phyloP scores from a whole-genome alignment of 2,888 invertebrate species.

The Meliscaeva auricollis region DNA sequence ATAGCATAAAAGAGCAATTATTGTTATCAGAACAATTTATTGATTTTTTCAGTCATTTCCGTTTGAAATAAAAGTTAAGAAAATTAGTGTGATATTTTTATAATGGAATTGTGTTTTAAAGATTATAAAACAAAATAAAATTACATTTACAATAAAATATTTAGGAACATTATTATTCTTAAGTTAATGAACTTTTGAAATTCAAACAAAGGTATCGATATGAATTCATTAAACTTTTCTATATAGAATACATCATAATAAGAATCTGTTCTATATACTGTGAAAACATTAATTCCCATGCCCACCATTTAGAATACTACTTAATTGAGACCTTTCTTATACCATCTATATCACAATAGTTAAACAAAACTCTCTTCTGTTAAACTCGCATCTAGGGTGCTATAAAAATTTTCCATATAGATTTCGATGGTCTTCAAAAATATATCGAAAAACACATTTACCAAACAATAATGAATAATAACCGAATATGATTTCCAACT shows the following conservation, averaged over 20 bases:
- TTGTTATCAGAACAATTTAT: too few relatives aligned
- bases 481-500: constrained; percentile 75
- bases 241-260: not conserved
- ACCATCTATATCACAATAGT: constrained; percentile 11
- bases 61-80: too few relatives aligned
- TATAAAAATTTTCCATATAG: constrained; percentile 63
- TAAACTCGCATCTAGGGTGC: constrained; percentile 62
- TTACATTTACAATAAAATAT: too few relatives aligned
- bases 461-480: constrained; percentile 74
- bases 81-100: too few relatives aligned
- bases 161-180: too few relatives aligned
- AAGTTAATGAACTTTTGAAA: not conserved
- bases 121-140: too few relatives aligned
- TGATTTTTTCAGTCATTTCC: too few relatives aligned
- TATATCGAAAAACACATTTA: constrained; percentile 75
- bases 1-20: too few relatives aligned
- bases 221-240: constrained; percentile 7
- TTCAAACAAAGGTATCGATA: not conserved
- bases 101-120: too few relatives aligned
- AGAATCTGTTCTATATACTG: not conserved
- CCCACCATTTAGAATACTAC: constrained; percentile 24
- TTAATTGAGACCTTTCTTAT: constrained; percentile 50
- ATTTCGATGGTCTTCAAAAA: constrained; percentile 72
- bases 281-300: constrained; percentile 27
- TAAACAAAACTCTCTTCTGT: constrained; percentile 27